Base-by-base conservation (phyloP, 1,140 invertebrate species). In the Oreohelix idahoensis region DNA sequence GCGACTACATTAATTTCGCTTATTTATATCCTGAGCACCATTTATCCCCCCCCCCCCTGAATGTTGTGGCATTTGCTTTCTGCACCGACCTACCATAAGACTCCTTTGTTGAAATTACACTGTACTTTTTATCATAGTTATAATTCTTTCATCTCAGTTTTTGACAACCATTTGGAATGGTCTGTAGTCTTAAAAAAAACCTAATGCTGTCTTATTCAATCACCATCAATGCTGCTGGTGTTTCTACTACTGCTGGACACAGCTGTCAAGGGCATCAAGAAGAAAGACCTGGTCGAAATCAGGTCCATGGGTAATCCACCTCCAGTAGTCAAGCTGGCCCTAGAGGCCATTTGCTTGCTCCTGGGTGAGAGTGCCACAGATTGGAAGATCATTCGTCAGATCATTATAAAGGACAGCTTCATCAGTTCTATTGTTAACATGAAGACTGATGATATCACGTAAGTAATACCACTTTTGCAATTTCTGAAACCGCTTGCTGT, bases 261-360 rank as follows among this genome's bases (percentile, higher is more conserved):
- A 97, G 98, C 99, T 93, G 99, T 99, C 90, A 98, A 99, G 94
- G 98, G 97, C 73, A 99, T 99, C 93, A 99, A 98, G 95, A 99
- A 99, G 94, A 97, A 99, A 92, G 97, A 99, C 94, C 94, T 99
- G 91, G 98, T 99, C 86, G 99, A 99, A 94, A 96, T 99, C 91
- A 95, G 97, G 90, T 97, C 98, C 5, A 99, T 99, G 98, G 96
- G 97, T 86, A 99, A 99, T 94, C 99, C 99, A 89, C 99, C 98
- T 83, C 96, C 97, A 73, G 95, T 97, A 89, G 98, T 99, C 83
- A 99, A 99, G 94, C 94, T 99, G 91, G 97, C 98, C 63, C 94
- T 99, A 89, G 99, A 99, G 93, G 98, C 98, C 85, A 99, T 99
- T 93, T 99, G 98, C 94, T 95, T 99, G 88, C 95, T 99, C 88